A percentile compares a stretch with the other conserved stretches of the same genome.
Evolutionary conservation across 1,140 invertebrate genomes (phyloP).

Genomic region (Wasmannia auropunctata): DNA sequence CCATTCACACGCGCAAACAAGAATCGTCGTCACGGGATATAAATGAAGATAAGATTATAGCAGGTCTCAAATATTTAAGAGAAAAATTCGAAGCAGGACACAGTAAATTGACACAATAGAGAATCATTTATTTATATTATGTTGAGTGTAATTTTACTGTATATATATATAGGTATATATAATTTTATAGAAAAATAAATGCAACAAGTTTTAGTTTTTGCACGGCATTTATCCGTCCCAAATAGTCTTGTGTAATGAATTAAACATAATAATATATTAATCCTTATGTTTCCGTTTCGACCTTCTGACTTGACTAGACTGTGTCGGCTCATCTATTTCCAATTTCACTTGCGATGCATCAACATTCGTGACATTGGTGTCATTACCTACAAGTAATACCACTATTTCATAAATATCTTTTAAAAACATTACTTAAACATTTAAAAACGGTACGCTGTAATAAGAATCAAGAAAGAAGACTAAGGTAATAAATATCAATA

Average conservation of each 20-base stretch:
- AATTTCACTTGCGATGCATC: background rate
- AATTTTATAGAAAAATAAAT: background rate
- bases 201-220: background rate
- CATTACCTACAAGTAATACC: background rate
- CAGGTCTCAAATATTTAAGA: conserved; percentile 89
- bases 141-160: conserved; percentile 23
- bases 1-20: background rate
- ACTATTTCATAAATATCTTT: background rate
- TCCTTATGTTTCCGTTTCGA: background rate
- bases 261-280: background rate
- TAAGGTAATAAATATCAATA: background rate
- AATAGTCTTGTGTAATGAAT: background rate
- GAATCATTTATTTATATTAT: background rate
- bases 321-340: background rate
- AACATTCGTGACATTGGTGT: background rate
- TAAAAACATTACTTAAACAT: background rate
- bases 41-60: conserved; percentile 87
- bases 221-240: background rate
- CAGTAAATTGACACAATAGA: conserved; percentile 40
- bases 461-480: background rate
- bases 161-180: conserved; percentile 46
- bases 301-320: background rate
- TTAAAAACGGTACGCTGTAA: background rate
- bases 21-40: conserved; percentile 37
- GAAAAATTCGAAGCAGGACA: conserved; percentile 84